These are phyloP conservation scores for Metalampra italica DNA, from an alignment of 2,888 invertebrate species.

Conservation along the genomic window DNA sequence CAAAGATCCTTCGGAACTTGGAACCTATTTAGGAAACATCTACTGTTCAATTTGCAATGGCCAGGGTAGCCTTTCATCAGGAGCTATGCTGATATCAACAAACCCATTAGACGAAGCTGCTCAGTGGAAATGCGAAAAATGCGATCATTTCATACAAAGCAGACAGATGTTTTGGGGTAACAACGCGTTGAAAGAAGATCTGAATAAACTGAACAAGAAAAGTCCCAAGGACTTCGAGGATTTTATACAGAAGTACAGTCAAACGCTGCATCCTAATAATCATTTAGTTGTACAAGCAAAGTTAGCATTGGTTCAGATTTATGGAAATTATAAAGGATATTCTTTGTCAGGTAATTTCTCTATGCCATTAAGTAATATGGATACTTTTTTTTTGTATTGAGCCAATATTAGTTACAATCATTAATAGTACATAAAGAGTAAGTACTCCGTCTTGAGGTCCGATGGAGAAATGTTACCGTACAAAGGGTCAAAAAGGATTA, in stretches of 20 bases:
- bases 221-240: slow-evolving; percentile 79
- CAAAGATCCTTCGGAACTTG: slow-evolving; percentile 83
- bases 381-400: too few relatives aligned
- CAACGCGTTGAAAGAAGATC: slow-evolving; percentile 79
- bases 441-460: too few relatives aligned
- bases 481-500: too few relatives aligned
- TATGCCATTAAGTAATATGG: too few relatives aligned
- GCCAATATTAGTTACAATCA: too few relatives aligned
- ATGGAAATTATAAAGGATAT: slow-evolving; percentile 80
- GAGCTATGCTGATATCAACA: slow-evolving; percentile 76
- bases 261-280: slow-evolving; percentile 82
- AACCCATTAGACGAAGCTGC: slow-evolving; percentile 80
- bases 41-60: slow-evolving; percentile 81
- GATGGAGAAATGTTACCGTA: too few relatives aligned
- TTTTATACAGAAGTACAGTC: slow-evolving; percentile 80
- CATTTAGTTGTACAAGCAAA: slow-evolving; percentile 83
- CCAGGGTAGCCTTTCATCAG: slow-evolving; percentile 42
- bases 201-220: slow-evolving; percentile 72
- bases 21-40: slow-evolving; percentile 80
- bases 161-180: slow-evolving; percentile 81
- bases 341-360: slow-evolving; percentile 65
- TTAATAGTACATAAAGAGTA: too few relatives aligned
- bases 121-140: slow-evolving; percentile 82
- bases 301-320: slow-evolving; percentile 83
- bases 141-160: slow-evolving; percentile 75